phyloP scores from a whole-genome alignment of 1,140 invertebrate species.

The Tribolium madens region DNA sequence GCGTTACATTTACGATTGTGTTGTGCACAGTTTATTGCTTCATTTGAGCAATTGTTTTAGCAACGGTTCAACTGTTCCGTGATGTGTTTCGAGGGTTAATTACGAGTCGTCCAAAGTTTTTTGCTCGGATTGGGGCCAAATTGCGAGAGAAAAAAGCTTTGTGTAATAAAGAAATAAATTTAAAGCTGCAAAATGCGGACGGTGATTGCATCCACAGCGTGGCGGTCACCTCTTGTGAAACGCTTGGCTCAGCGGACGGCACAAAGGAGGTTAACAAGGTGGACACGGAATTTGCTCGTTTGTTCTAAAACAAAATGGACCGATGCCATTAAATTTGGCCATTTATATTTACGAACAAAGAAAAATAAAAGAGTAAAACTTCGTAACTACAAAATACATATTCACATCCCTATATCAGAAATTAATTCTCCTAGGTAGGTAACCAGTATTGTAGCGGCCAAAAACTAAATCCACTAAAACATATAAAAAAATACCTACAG shows the following conservation, averaged over 20 bases:
- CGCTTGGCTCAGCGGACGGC: not conserved
- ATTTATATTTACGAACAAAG: not conserved
- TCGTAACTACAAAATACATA: too few species aligned
- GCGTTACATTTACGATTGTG: slow-evolving; percentile 47
- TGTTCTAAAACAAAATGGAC: not conserved
- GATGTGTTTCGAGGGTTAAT: slow-evolving; percentile 38
- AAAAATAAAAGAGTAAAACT: too few species aligned
- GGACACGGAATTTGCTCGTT: not conserved
- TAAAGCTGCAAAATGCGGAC: not conserved
- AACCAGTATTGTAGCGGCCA: too few species aligned
- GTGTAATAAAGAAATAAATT: slow-evolving; percentile 4
- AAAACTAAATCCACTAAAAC: too few species aligned
- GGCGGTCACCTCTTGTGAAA: not conserved
- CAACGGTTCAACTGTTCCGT: slow-evolving; percentile 22
- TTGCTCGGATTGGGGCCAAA: not conserved
- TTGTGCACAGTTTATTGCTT: slow-evolving; percentile 48
- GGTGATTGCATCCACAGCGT: slow-evolving; percentile 1
- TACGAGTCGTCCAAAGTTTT: slow-evolving; percentile 13
- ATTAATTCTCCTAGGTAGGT: too few species aligned
- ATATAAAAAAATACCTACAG: too few species aligned
- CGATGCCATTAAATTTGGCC: not conserved
- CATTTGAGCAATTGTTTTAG: slow-evolving; percentile 49
- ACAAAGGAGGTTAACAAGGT: not conserved
- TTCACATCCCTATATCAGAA: too few species aligned
- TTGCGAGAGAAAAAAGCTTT: not conserved